Evolutionary conservation across 2,113 vertebrate species (phyloP), one percentile per base, ranked within the genome.

Genomic region (Crotophaga sulcirostris): DNA sequence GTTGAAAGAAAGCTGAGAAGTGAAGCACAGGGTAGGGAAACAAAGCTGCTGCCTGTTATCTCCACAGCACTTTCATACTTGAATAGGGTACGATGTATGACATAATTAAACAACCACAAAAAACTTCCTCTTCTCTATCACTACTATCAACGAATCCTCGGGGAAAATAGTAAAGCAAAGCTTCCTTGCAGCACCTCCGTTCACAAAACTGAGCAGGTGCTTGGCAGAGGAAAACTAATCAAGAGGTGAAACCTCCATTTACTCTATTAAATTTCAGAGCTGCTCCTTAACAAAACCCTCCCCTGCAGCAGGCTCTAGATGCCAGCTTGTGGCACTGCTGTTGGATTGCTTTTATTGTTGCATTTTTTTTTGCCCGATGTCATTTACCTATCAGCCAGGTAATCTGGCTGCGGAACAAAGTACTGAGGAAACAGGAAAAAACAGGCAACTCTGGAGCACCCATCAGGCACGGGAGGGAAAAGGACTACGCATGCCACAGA

Each of bases 1-100:
- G 82, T 58, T 93, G 84, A 85, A 94, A 96, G 79, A 85, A 94
- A 90, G 69, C 66, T 54, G 68, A 93, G 87, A 93, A 96, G 81
- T 88, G 78, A 89, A 93, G 47, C 14, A 80, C 34, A 4, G 2
- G 2, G 55, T 17, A 80, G 31, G 56, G 75, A 96, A 93, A 84
- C 77, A 94, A 94, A 90, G 68, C 79, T 60, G 16, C 33, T 2
- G 28, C 4, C 67, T 77, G 78, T 95, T 95, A 96, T 92, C 92
- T 86, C 38, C 1, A 0, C 60, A 90, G 79, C 56, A 56, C 64
- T 94, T 90, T 79, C 40, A 56, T 25, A 67, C 33, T 90, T 94
- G 67, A 93, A 87, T 69, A 80, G 89, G 69, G 20, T 15, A 76
- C 0, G 1, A 78, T 2, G 9, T 28, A 88, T 49, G 55, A 94